phyloP scores from a whole-genome alignment of 2,113 vertebrate species.

The Ploceus nigricollis region DNA sequence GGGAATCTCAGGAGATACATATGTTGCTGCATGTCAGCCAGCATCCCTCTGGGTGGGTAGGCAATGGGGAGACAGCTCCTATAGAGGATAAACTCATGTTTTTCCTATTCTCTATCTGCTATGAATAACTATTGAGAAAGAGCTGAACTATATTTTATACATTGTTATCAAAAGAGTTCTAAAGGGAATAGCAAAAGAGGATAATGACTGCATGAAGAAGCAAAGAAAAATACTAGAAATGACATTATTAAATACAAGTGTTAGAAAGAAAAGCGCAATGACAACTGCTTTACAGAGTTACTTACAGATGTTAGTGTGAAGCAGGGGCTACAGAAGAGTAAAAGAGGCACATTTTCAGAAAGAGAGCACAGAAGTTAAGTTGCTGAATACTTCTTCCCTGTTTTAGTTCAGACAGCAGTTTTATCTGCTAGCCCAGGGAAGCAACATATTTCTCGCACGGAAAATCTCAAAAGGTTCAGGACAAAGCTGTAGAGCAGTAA shows the following conservation, averaged over 20 bases:
- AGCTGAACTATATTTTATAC: not conserved
- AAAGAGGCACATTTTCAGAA: not conserved
- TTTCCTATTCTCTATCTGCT: not conserved
- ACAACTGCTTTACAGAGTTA: not conserved
- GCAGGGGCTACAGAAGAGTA: not conserved
- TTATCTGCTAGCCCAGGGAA: not conserved
- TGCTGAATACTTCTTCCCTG: not conserved
- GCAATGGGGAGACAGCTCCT: not conserved
- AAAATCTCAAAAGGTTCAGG: not conserved
- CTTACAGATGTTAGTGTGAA: not conserved
- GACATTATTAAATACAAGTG: not conserved
- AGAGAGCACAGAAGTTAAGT: not conserved
- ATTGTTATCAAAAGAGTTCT: not conserved
- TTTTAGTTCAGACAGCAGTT: not conserved
- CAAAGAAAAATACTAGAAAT: not conserved
- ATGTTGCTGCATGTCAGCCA: not conserved
- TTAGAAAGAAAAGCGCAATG: not conserved
- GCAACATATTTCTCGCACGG: not conserved
- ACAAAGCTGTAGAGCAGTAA: not conserved
- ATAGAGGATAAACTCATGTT: not conserved
- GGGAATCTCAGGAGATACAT: not conserved
- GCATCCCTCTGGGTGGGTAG: not conserved
- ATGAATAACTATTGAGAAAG: not conserved
- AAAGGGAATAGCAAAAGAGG: not conserved
- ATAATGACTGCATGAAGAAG: not conserved